phyloP scores from a whole-genome alignment of 1,140 invertebrate genomes.

The Drosophila eugracilis region DNA sequence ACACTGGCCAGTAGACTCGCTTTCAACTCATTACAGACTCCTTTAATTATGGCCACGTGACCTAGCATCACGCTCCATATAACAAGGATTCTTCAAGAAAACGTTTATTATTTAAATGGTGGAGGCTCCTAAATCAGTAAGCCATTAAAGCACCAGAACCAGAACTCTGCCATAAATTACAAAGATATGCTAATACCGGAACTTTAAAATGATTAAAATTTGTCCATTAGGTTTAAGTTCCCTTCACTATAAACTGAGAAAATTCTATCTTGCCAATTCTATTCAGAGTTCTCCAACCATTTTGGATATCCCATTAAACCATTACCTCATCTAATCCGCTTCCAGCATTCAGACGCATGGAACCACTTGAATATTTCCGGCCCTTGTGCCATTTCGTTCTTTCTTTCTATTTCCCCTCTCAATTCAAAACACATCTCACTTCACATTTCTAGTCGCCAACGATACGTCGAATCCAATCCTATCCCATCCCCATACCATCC shows the following conservation, averaged over 20 bases:
- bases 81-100: background rate
- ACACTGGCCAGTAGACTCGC: slow-evolving; percentile 1
- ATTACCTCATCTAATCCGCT: slow-evolving; percentile 22
- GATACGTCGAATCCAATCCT: background rate
- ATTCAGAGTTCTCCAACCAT: background rate
- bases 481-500: background rate
- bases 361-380: slow-evolving; percentile 31
- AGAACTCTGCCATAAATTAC: too few species aligned
- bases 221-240: background rate
- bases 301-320: slow-evolving; percentile 17
- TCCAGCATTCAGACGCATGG: slow-evolving; percentile 30
- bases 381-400: slow-evolving; percentile 23
- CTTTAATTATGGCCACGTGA: background rate
- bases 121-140: background rate
- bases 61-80: slow-evolving; percentile 5
- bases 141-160: too few species aligned
- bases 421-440: slow-evolving; percentile 32
- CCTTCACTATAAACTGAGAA: background rate
- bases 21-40: background rate
- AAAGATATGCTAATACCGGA: too few species aligned
- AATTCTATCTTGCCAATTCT: background rate
- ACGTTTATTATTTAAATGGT: background rate
- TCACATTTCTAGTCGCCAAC: slow-evolving; percentile 15
- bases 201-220: background rate
- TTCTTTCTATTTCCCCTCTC: slow-evolving; percentile 13